Evolutionary conservation across 2,888 invertebrate species (phyloP).

Genomic region (Ptilodon capucinus): DNA sequence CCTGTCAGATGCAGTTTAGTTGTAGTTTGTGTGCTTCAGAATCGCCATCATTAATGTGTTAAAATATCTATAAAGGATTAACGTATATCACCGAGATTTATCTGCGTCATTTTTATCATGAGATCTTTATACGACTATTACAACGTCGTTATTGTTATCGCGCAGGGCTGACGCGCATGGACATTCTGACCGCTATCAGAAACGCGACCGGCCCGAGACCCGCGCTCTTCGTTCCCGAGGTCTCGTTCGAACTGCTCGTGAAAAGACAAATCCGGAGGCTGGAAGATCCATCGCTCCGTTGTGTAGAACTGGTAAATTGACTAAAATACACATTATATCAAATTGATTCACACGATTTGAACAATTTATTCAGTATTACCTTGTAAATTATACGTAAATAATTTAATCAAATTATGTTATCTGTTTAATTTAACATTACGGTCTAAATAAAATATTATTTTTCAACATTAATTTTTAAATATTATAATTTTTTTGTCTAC

Average conservation of each 20-base stretch:
- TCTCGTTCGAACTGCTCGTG: constrained; percentile 98
- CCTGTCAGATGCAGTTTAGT: too few relatives aligned
- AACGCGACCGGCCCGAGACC: constrained; percentile 98
- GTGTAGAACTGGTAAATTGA: constrained; percentile 93
- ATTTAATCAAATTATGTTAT: too few relatives aligned
- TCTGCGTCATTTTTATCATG: neutral
- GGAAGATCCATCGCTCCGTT: constrained; percentile 97
- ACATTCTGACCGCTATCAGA: constrained; percentile 98
- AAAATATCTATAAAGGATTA: too few relatives aligned
- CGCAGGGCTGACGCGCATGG: constrained; percentile 92
- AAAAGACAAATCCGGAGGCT: constrained; percentile 98
- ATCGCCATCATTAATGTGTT: too few relatives aligned
- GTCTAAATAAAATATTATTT: too few relatives aligned
- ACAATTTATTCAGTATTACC: too few relatives aligned
- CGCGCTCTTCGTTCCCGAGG: constrained; percentile 95
- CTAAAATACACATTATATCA: neutral
- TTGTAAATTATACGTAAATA: too few relatives aligned
- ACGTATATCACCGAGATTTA: neutral
- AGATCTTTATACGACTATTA: neutral
- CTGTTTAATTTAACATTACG: too few relatives aligned
- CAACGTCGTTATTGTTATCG: neutral
- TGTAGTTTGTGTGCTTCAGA: too few relatives aligned
- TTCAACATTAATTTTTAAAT: too few relatives aligned
- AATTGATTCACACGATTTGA: neutral
- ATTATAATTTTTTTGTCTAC: too few relatives aligned